phyloP scores from a whole-genome alignment of 2,113 vertebrate species.

The Xiphias gladius region DNA sequence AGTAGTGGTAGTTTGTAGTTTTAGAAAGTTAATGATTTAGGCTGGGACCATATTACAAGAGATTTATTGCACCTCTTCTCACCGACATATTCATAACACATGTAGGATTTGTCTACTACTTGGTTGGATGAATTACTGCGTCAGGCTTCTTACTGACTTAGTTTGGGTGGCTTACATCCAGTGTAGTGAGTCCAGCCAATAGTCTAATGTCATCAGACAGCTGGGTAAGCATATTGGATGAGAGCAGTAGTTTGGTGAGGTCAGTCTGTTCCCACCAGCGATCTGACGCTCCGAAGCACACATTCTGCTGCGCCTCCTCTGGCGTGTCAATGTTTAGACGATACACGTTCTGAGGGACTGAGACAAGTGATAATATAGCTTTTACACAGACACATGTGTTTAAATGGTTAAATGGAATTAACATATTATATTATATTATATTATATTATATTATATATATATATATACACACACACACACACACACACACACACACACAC shows the following conservation, averaged over 20 bases:
- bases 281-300: conserved; percentile 88
- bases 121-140: background rate
- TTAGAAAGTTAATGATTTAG: background rate
- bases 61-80: background rate
- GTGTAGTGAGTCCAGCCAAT: conserved; percentile 87
- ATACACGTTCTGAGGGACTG: conserved; percentile 94
- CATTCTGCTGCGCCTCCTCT: conserved; percentile 87
- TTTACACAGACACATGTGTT: background rate
- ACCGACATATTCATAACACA: background rate
- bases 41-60: background rate
- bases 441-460: no score
- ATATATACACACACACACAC: no score
- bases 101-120: background rate
- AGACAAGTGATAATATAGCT: background rate
- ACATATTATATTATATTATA: no score
- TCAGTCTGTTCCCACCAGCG: conserved; percentile 98
- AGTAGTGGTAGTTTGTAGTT: no score
- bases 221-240: conserved; percentile 91
- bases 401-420: no score
- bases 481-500: background rate
- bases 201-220: conserved; percentile 91
- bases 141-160: background rate
- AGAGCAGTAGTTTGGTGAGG: conserved; percentile 92
- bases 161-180: conserved; percentile 87
- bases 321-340: conserved; percentile 92